These are phyloP conservation scores for Lutjanus campechanus DNA, from an alignment of 2,797 vertebrate species.

Conservation along the genomic window DNA sequence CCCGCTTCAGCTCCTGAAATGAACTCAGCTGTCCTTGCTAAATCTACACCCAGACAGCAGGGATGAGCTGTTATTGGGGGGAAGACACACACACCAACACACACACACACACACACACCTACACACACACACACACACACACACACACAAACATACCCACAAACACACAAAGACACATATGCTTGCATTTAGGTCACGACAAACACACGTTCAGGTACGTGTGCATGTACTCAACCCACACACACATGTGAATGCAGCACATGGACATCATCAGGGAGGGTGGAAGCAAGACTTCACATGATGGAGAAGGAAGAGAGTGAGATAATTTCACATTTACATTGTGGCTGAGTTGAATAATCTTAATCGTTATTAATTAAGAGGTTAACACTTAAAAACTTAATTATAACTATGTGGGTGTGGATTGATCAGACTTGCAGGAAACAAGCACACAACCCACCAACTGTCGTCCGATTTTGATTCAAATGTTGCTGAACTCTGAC, in stretches of 20 bases:
- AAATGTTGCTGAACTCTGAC: neutral
- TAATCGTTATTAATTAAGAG: neutral
- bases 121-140: slow-evolving; percentile 30
- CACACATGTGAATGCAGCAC: slow-evolving; percentile 6
- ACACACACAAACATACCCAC: slow-evolving; percentile 20
- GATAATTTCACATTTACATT: neutral
- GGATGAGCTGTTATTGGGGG: slow-evolving; percentile 35
- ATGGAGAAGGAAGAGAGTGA: neutral
- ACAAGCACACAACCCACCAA: neutral
- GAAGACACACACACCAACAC: slow-evolving; percentile 32
- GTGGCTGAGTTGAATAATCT: neutral
- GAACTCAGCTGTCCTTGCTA: slow-evolving; percentile 71
- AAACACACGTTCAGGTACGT: slow-evolving; percentile 1
- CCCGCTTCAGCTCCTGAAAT: slow-evolving; percentile 53
- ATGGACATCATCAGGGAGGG: neutral
- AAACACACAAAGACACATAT: slow-evolving; percentile 26
- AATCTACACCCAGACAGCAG: slow-evolving; percentile 50
- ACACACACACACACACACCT: slow-evolving; percentile 24
- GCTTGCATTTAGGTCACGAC: neutral
- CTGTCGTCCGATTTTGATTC: neutral
- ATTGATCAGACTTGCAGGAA: neutral
- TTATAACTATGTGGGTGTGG: neutral
- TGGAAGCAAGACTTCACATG: neutral
- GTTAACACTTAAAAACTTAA: neutral
- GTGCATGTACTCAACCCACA: neutral